Evolutionary conservation across 2,888 invertebrate genomes (phyloP).

Genomic region (Pristionchus entomophagus): DNA sequence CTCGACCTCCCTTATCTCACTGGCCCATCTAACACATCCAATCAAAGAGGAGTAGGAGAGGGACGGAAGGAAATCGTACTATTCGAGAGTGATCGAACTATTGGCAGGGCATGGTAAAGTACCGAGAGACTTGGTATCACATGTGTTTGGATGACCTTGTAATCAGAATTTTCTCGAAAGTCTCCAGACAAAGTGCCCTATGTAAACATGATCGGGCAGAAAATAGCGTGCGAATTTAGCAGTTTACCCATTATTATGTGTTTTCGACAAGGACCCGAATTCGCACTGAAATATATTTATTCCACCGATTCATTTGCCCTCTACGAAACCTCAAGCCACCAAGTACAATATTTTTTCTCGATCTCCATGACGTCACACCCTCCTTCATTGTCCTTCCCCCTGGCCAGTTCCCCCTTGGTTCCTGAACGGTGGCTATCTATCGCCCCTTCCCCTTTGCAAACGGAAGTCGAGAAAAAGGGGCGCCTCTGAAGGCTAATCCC

Average conservation of each 20-base stretch:
- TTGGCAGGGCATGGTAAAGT: no score
- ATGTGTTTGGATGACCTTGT: no score
- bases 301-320: no score
- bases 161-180: no score
- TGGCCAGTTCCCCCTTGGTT: neutral
- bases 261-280: no score
- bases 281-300: no score
- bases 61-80: slow-evolving; percentile 22
- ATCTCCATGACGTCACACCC: neutral
- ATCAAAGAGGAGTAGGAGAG: neutral
- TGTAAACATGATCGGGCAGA: no score
- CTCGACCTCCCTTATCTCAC: slow-evolving; percentile 40
- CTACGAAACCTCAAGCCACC: neutral
- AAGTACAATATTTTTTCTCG: no score
- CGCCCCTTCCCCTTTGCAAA: neutral
- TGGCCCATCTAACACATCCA: slow-evolving; percentile 29
- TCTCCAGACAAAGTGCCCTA: no score
- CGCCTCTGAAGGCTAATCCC: neutral
- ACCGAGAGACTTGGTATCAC: no score
- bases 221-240: no score
- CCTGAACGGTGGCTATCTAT: neutral
- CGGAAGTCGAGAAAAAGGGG: slow-evolving; percentile 13
- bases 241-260: no score
- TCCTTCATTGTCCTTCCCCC: neutral
- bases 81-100: neutral